Percentiles rank a stretch among this genome's conserved stretches.
These are phyloP conservation scores for Isoperla grammatica DNA, from an alignment of 2,888 invertebrate genomes.

Conservation along the genomic window DNA sequence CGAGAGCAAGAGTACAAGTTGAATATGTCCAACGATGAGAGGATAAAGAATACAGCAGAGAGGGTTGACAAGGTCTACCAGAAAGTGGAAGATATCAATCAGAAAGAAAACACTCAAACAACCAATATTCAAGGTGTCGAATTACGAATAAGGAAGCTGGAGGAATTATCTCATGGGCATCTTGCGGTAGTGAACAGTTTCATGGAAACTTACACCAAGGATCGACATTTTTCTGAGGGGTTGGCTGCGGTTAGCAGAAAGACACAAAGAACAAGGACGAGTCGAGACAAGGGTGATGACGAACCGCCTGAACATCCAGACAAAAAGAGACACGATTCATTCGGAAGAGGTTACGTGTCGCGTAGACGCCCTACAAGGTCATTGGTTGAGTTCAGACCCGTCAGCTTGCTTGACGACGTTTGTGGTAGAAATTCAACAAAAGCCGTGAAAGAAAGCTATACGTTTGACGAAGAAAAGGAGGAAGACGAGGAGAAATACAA, in stretches of 20 bases:
- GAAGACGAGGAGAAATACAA: constrained; percentile 26
- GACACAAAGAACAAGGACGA: no score
- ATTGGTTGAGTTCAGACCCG: constrained; percentile 52
- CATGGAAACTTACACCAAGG: constrained; percentile 67
- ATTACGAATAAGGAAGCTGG: constrained; percentile 79
- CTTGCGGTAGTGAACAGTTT: constrained; percentile 78
- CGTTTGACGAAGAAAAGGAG: no score
- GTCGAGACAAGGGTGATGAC: neutral
- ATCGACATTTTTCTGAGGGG: constrained; percentile 15
- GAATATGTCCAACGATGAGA: constrained; percentile 81
- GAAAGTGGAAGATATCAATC: constrained; percentile 90
- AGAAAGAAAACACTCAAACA: constrained; percentile 83
- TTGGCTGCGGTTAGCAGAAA: no score
- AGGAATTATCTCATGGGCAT: constrained; percentile 76
- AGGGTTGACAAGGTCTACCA: constrained; percentile 85
- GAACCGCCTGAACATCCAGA: constrained; percentile 2
- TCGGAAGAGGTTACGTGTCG: constrained; percentile 16
- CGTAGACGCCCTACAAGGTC: constrained; percentile 52
- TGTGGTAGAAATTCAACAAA: no score
- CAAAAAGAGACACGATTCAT: constrained; percentile 21
- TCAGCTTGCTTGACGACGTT: constrained; percentile 27
- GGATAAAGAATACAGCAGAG: constrained; percentile 76
- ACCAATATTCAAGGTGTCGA: constrained; percentile 84
- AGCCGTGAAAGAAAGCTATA: no score
- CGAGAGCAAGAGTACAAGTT: constrained; percentile 84